phyloP scores from a whole-genome alignment of 2,888 invertebrate genomes.

The Lasioglossum pauxillum region DNA sequence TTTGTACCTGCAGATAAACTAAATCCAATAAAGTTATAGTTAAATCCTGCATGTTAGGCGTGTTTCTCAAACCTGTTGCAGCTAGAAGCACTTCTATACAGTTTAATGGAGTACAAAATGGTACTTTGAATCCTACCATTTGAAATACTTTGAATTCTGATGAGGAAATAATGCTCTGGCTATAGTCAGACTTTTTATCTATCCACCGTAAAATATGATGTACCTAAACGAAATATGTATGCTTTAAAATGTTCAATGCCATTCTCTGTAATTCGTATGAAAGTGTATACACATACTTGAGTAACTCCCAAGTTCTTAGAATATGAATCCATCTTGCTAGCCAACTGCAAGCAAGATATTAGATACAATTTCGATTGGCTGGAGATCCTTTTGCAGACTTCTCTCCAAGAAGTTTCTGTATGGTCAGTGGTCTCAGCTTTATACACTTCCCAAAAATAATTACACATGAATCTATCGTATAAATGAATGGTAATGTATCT shows the following conservation, averaged over 20 bases:
- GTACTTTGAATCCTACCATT: slow-evolving; percentile 68
- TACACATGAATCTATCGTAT: slow-evolving; percentile 78
- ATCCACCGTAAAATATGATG: slow-evolving; percentile 68
- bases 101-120: slow-evolving; percentile 60
- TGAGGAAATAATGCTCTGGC: slow-evolving; percentile 58
- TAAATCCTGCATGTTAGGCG: slow-evolving; percentile 29
- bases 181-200: slow-evolving; percentile 72
- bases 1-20: slow-evolving; percentile 73
- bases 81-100: slow-evolving; percentile 64
- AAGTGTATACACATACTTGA: slow-evolving; percentile 66
- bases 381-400: slow-evolving; percentile 66
- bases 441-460: slow-evolving; percentile 72
- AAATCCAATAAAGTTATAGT: slow-evolving; percentile 55
- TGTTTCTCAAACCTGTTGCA: slow-evolving; percentile 52
- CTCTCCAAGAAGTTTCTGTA: slow-evolving; percentile 59
- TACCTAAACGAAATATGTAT: slow-evolving; percentile 68
- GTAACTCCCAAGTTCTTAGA: slow-evolving; percentile 67
- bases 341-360: slow-evolving; percentile 79
- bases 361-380: slow-evolving; percentile 74
- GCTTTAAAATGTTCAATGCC: not conserved
- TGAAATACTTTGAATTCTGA: slow-evolving; percentile 78
- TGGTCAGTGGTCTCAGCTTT: slow-evolving; percentile 29
- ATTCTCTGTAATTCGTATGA: not conserved
- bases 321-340: slow-evolving; percentile 79
- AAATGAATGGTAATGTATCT: slow-evolving; percentile 79